Percentiles rank a stretch among this genome's conserved stretches.
Evolutionary conservation across 2,113 vertebrate species (phyloP).

Genomic region (Chloropsis hardwickii): DNA sequence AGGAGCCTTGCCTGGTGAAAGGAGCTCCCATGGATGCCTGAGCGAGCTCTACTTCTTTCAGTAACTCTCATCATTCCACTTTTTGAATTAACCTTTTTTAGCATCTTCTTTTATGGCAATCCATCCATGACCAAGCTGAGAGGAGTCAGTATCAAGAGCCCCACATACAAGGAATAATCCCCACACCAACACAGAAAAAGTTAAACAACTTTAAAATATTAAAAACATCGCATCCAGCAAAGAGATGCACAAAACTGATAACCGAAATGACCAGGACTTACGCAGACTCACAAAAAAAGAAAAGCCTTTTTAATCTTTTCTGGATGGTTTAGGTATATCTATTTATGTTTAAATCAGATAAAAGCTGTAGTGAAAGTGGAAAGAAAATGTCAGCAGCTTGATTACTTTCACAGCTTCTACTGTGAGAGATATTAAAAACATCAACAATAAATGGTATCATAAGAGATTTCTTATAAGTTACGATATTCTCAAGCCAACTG

Average conservation of each 20-base stretch:
- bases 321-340: not conserved
- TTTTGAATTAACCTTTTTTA: not conserved
- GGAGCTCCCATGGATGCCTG: not conserved
- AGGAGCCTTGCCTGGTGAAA: not conserved
- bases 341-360: constrained; percentile 42
- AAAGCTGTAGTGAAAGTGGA: not conserved
- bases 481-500: constrained; percentile 4
- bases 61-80: not conserved
- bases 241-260: not conserved
- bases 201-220: not conserved
- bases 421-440: constrained; percentile 45
- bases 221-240: not conserved
- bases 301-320: not conserved
- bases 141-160: not conserved
- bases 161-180: not conserved
- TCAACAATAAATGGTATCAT: constrained; percentile 41
- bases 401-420: constrained; percentile 37
- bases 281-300: not conserved
- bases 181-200: not conserved
- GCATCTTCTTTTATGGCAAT: not conserved
- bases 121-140: not conserved
- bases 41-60: not conserved
- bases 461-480: constrained; percentile 27
- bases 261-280: not conserved
- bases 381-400: constrained; percentile 38